These are phyloP conservation scores for Scaptomyza tumidula DNA, from an alignment of 2,888 invertebrate genomes.

Conservation along the genomic window DNA sequence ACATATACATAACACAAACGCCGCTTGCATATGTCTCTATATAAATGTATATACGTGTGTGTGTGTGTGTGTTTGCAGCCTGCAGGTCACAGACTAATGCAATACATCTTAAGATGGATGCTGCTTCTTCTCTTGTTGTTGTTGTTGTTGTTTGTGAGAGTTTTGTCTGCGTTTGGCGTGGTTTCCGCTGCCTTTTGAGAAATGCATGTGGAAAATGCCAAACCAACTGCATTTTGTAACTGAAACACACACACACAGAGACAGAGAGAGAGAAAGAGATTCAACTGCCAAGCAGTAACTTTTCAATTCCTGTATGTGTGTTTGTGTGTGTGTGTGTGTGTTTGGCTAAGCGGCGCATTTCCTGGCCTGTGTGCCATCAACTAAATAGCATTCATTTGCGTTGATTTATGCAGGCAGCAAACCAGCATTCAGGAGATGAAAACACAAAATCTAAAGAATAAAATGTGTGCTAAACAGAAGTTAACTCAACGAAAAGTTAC, in stretches of 20 bases:
- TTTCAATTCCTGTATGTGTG: slow-evolving; percentile 22
- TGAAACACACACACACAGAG: slow-evolving; percentile 13
- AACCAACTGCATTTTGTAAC: slow-evolving; percentile 67
- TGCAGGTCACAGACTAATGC: slow-evolving; percentile 66
- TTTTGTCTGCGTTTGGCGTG: slow-evolving; percentile 70
- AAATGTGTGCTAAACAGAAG: background rate
- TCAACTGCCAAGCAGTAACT: slow-evolving; percentile 39
- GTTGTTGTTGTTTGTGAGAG: slow-evolving; percentile 17
- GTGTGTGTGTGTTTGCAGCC: slow-evolving; percentile 8
- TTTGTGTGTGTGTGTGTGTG: slow-evolving; percentile 33
- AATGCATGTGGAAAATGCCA: slow-evolving; percentile 79
- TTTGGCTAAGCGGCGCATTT: slow-evolving; percentile 78
- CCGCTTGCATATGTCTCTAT: background rate
- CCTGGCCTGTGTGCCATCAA: slow-evolving; percentile 71
- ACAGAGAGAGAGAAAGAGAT: background rate
- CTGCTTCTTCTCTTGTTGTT: slow-evolving; percentile 29
- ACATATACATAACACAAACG: slow-evolving; percentile 8
- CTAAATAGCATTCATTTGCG: slow-evolving; percentile 82
- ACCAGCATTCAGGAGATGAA: slow-evolving; percentile 44
- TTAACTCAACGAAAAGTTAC: background rate
- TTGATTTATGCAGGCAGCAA: slow-evolving; percentile 74
- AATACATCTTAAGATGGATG: slow-evolving; percentile 68
- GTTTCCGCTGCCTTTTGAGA: slow-evolving; percentile 78
- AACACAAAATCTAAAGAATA: slow-evolving; percentile 33
- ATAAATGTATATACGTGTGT: background rate